These are phyloP conservation scores for Anomalospiza imberbis DNA, from an alignment of 2,797 vertebrate genomes.

Conservation along the genomic window DNA sequence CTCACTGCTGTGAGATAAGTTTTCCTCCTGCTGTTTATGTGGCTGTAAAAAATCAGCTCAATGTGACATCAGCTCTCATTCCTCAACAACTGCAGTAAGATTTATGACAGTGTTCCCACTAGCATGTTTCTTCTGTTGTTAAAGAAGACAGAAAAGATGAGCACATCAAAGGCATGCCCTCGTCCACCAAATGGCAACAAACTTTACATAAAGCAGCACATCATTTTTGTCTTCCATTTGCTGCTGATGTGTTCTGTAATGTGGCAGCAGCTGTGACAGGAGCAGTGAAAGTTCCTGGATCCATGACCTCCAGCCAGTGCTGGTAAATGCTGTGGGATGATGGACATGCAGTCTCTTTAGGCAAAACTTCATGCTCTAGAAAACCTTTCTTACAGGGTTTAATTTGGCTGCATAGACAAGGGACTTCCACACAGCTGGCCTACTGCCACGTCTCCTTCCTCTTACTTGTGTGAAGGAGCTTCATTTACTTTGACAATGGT, in stretches of 20 bases:
- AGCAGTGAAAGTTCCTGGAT: conserved; percentile 3
- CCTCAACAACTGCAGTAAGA: background rate
- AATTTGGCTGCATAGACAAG: background rate
- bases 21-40: background rate
- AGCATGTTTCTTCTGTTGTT: conserved; percentile 6
- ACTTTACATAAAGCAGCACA: background rate
- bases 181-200: background rate
- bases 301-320: background rate
- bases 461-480: background rate
- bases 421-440: background rate
- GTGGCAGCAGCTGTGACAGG: background rate
- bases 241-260: background rate
- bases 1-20: background rate
- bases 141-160: background rate
- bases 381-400: background rate
- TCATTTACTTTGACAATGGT: background rate
- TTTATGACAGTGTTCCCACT: conserved; percentile 15
- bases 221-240: background rate
- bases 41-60: background rate
- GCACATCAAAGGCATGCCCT: background rate
- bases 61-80: background rate
- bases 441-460: background rate
- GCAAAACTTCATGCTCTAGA: background rate
- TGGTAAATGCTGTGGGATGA: background rate
- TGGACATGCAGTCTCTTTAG: background rate